Conservation (phyloP, 2,888 invertebrate genomes). For the Penaeus monodon region DNA sequence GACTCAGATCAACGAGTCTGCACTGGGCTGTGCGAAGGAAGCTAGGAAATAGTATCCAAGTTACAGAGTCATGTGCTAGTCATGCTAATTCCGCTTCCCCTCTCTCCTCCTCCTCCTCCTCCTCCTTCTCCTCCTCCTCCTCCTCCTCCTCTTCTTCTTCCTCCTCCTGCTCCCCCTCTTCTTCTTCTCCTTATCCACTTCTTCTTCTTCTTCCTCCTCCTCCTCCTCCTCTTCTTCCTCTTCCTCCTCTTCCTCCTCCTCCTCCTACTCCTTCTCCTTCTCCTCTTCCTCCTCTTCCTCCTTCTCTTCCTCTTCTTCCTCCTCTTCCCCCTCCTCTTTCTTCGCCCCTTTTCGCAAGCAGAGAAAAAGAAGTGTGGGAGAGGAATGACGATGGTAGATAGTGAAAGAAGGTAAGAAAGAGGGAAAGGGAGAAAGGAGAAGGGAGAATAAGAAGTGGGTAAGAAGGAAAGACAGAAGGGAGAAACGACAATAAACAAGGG, state of each 20-base stretch:
- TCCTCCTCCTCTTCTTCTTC: neutral
- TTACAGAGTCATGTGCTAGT: neutral
- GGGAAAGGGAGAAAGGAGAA: neutral
- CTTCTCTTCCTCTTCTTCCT: too few species aligned
- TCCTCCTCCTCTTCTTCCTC: too few species aligned
- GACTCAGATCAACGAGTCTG: too few species aligned
- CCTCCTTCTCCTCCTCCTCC: neutral
- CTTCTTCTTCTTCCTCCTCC: neutral
- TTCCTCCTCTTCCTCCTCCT: too few species aligned
- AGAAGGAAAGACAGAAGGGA: neutral
- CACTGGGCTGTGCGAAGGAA: too few species aligned
- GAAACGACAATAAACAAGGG: too few species aligned
- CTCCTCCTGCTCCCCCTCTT: neutral
- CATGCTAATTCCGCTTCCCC: neutral
- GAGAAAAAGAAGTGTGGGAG: neutral
- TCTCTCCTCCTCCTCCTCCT: neutral
- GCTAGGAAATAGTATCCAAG: too few species aligned
- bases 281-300: too few species aligned
- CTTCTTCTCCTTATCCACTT: neutral
- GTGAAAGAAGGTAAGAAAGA: neutral
- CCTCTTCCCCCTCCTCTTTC: too few species aligned
- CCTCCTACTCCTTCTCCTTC: too few species aligned
- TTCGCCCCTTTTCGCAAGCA: neutral
- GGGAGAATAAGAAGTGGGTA: neutral
- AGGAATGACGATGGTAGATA: neutral